Base-by-base conservation (phyloP, 2,797 vertebrate genomes). In the Clamator glandarius region DNA sequence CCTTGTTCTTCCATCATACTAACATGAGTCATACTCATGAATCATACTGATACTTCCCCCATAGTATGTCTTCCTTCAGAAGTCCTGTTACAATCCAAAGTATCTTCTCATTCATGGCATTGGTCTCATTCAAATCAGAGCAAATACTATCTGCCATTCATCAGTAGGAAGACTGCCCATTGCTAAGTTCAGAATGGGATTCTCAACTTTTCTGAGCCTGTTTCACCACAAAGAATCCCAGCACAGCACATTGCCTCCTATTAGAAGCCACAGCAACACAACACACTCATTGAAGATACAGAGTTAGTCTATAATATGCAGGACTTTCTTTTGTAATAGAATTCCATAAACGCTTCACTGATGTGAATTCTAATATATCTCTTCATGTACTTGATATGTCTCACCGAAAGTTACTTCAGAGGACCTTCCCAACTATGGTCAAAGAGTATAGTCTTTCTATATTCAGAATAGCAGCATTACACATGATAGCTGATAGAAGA, bases 21-120 rank as follows among this genome's bases (percentile, higher is more conserved):
- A 55, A 48, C 21, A 36, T 75, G 80, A 95, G 35, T 90, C 92
- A 92, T 35, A 36, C n/a, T 31, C 21, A 25, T 78, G 86, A 94
- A 55, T 94, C 84, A 93, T 18, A 50, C 18, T 29, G 35, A 64
- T 20, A 11, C 50, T 36, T 87, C 52, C 86, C 70, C 52, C 84
- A 63, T 64, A 87, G 1, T 28, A 73, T 84, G 35, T 73, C n/a
- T 52, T 84, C 33, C 41, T 74, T 90, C 20, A 33, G 24, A 55
- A 6, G 17, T 11, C 23, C 52, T 36, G 2, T 51, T 79, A 48
- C 74, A 82, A 1, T 31, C 50, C 54, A 78, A 78, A 76, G 18
- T 24, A 16, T 86, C 7, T 76, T 52, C 48, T 87, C 64, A 59
- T 66, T 87, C 74, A 73, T 28, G 28, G 8, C 26, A 59, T 5